These are phyloP conservation scores for Cheirogaleus major DNA, from an alignment of 2,797 vertebrate species.

Conservation along the genomic window DNA sequence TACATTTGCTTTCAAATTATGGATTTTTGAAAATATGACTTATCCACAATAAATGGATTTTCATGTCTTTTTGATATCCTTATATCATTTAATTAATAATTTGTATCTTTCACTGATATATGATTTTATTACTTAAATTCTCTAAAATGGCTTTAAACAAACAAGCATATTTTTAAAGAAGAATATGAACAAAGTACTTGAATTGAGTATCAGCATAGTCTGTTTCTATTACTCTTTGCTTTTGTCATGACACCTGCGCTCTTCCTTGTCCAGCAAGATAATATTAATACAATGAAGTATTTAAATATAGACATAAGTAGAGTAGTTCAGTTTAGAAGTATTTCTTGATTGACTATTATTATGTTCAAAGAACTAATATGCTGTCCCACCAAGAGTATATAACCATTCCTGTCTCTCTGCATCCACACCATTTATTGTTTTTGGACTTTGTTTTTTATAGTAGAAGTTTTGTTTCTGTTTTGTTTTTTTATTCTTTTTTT, in stretches of 20 bases:
- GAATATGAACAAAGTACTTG: neutral
- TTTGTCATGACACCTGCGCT: neutral
- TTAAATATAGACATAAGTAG: slow-evolving; percentile 34
- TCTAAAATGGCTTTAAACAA: neutral
- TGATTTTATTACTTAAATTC: neutral
- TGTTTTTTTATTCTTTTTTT: too few species aligned
- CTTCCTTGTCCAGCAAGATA: neutral
- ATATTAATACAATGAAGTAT: slow-evolving; percentile 24
- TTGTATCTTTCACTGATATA: neutral
- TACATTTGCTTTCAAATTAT: slow-evolving; percentile 11
- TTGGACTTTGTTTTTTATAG: too few species aligned
- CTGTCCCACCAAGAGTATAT: too few species aligned
- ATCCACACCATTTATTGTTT: too few species aligned
- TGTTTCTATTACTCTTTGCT: slow-evolving; percentile 54
- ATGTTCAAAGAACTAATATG: neutral
- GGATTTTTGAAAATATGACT: neutral
- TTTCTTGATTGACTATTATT: slow-evolving; percentile 57
- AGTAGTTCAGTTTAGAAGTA: neutral
- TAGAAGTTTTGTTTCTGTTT: too few species aligned
- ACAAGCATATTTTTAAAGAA: neutral
- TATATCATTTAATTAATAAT: slow-evolving; percentile 26
- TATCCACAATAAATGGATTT: neutral
- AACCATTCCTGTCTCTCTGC: too few species aligned
- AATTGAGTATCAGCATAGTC: slow-evolving; percentile 42
- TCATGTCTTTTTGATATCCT: neutral